Evolutionary conservation across 2,888 invertebrate species (phyloP).

Genomic region (Cataglyphis altisquamis): DNA sequence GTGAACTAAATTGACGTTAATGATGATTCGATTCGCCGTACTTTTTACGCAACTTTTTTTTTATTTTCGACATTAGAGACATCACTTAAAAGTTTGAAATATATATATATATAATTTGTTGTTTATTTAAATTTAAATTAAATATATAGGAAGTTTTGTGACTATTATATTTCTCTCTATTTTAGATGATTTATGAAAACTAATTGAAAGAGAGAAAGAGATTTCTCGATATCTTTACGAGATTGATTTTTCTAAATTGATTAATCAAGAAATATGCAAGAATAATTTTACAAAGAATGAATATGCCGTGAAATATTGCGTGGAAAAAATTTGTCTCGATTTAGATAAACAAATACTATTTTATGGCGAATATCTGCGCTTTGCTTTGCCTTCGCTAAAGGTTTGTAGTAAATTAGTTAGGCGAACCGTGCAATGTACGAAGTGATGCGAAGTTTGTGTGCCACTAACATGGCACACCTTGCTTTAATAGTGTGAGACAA

Average conservation of each 20-base stretch:
- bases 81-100: not conserved
- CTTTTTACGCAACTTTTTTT: not conserved
- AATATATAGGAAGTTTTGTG: too few species aligned
- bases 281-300: not conserved
- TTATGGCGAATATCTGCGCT: not conserved
- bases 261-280: not conserved
- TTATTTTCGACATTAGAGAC: not conserved
- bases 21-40: not conserved
- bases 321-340: not conserved
- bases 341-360: constrained; percentile 13
- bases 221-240: not conserved
- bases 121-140: not conserved
- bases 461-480: not conserved
- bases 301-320: not conserved
- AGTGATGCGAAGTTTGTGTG: constrained; percentile 10
- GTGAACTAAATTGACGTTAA: not conserved
- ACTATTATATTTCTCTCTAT: not conserved
- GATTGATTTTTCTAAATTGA: not conserved
- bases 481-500: constrained; percentile 44
- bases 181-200: not conserved
- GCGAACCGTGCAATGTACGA: constrained; percentile 1
- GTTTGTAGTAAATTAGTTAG: constrained; percentile 25
- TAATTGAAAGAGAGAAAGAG: not conserved
- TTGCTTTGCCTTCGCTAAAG: constrained; percentile 27
- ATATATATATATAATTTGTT: too few species aligned